Percentiles rank a stretch among this genome's conserved stretches.
phyloP scores from a whole-genome alignment of 2,888 invertebrate genomes.

The Pammene fasciana region DNA sequence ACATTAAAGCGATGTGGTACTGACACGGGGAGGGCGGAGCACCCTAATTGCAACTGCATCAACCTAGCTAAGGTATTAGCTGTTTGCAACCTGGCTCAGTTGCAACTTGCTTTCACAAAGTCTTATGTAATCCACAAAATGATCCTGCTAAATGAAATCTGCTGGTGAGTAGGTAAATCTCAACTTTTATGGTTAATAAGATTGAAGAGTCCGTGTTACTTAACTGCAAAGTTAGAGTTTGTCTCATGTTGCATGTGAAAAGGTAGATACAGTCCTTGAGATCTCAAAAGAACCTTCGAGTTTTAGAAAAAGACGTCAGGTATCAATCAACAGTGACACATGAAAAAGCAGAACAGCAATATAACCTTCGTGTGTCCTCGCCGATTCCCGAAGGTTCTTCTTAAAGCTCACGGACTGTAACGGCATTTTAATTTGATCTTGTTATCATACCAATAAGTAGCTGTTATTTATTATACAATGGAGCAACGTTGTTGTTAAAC shows the following conservation, averaged over 20 bases:
- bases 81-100: neutral
- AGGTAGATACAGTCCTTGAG: too few species aligned
- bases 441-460: too few species aligned
- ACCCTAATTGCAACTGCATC: constrained; percentile 16
- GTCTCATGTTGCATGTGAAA: neutral
- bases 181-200: neutral
- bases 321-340: too few species aligned
- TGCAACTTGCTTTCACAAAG: neutral
- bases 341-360: too few species aligned
- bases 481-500: too few species aligned
- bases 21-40: constrained; percentile 25
- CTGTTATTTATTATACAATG: too few species aligned
- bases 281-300: too few species aligned
- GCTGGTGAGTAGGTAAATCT: neutral
- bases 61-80: constrained; percentile 5
- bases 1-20: constrained; percentile 26
- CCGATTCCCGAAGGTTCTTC: too few species aligned
- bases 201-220: neutral
- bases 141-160: neutral
- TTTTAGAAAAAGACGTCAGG: too few species aligned
- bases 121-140: neutral
- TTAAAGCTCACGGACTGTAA: too few species aligned
- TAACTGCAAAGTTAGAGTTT: neutral
- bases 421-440: too few species aligned
- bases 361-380: too few species aligned